Percentiles rank a stretch among this genome's conserved stretches.
Conservation (phyloP, 2,113 vertebrate species). For the Arothron firmamentum region DNA sequence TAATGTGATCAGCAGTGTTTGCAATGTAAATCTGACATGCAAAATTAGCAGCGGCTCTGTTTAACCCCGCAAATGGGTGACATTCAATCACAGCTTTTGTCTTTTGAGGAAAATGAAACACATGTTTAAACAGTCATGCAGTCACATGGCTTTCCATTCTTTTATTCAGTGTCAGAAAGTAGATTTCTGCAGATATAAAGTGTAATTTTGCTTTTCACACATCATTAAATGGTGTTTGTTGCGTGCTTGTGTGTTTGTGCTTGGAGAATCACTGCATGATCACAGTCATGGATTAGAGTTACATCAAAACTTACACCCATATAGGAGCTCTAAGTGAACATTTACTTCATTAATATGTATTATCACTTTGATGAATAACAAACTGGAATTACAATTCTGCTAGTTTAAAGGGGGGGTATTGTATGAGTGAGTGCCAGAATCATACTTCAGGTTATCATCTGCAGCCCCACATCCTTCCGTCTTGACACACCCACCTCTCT, state of each 20-base stretch:
- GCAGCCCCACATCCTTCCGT: conserved; percentile 54
- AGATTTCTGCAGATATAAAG: conserved; percentile 3
- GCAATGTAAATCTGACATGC: conserved; percentile 71
- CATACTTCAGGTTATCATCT: conserved; percentile 40
- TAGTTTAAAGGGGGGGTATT: conserved; percentile 29
- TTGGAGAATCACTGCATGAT: conserved; percentile 35
- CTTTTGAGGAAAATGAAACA: neutral
- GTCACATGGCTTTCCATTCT: neutral
- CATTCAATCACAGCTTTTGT: conserved; percentile 17
- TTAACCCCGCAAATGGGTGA: conserved; percentile 32
- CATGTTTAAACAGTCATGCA: neutral
- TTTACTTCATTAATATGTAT: conserved; percentile 16
- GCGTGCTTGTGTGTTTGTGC: conserved; percentile 18
- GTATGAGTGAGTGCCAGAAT: conserved; percentile 43
- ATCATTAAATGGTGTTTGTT: neutral
- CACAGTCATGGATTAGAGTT: conserved; percentile 44
- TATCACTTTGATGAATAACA: no score
- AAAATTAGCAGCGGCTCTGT: conserved; percentile 48
- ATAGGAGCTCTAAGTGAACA: no score
- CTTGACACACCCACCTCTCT: conserved; percentile 59
- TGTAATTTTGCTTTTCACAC: conserved; percentile 17
- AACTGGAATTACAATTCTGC: conserved; percentile 11
- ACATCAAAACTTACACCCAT: no score
- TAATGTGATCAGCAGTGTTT: conserved; percentile 74
- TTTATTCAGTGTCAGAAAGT: conserved; percentile 1